phyloP scores from a whole-genome alignment of 2,113 vertebrate species.

The Aix galericulata region DNA sequence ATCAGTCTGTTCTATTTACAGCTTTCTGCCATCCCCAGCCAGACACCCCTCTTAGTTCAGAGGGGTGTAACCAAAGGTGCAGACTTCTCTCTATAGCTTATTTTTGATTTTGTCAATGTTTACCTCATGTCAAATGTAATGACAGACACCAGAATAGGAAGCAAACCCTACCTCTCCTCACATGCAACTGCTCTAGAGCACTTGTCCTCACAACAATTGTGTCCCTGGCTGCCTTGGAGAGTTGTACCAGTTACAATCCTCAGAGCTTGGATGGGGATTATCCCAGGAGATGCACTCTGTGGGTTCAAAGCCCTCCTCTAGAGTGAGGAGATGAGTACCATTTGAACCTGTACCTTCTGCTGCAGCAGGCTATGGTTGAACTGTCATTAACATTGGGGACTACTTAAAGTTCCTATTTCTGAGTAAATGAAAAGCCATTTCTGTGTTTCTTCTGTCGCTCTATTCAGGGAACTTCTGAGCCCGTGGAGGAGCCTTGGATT shows the following conservation, averaged over 20 bases:
- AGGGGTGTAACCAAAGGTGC: background rate
- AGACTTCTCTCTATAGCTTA: background rate
- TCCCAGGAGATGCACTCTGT: background rate
- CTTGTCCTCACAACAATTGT: fast-evolving
- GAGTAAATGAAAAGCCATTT: background rate
- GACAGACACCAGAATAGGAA: background rate
- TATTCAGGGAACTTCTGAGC: background rate
- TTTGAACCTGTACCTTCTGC: background rate
- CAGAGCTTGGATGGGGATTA: background rate
- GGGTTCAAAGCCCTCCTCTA: background rate
- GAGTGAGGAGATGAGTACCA: background rate
- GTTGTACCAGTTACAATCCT: background rate
- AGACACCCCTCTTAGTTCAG: background rate
- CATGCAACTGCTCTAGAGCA: background rate
- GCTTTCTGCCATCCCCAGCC: background rate
- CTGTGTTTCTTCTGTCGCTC: background rate
- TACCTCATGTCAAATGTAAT: background rate
- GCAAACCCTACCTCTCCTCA: background rate
- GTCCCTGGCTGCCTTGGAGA: background rate
- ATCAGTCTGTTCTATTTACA: background rate
- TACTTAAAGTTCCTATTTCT: background rate
- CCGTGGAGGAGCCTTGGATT: background rate
- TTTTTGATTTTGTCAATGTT: background rate
- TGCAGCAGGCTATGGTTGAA: background rate
- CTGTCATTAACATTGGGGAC: fast-evolving